Evolutionary conservation across 2,888 invertebrate species (phyloP).

Genomic region (Brassicogethes aeneus): DNA sequence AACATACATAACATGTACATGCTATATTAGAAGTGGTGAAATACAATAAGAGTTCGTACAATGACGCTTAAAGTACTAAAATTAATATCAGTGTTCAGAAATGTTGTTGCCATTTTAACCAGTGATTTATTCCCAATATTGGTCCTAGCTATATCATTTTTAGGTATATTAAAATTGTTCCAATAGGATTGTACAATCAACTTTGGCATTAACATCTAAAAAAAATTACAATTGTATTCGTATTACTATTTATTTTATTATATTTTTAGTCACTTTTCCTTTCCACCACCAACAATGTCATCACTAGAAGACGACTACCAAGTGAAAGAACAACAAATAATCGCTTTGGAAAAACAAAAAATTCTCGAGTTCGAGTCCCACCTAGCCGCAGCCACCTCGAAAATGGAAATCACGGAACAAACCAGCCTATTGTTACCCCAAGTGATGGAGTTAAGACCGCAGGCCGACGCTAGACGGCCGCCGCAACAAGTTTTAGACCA

Average conservation of each 20-base stretch:
- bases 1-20: too few relatives aligned
- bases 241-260: slow-evolving; percentile 5
- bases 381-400: slow-evolving; percentile 82
- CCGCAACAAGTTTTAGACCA: slow-evolving; percentile 70
- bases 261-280: slow-evolving; percentile 52
- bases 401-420: slow-evolving; percentile 82
- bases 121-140: too few relatives aligned
- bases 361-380: slow-evolving; percentile 87
- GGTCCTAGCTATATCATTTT: too few relatives aligned
- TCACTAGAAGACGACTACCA: slow-evolving; percentile 49
- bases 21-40: too few relatives aligned
- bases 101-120: too few relatives aligned
- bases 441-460: slow-evolving; percentile 78
- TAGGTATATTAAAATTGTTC: too few relatives aligned
- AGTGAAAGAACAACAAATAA: slow-evolving; percentile 58
- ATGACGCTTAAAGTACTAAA: too few relatives aligned
- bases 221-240: not conserved
- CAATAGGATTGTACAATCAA: too few relatives aligned
- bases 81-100: not conserved
- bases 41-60: too few relatives aligned
- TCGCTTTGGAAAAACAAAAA: slow-evolving; percentile 63
- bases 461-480: slow-evolving; percentile 74
- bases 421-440: slow-evolving; percentile 78
- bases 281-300: slow-evolving; percentile 61
- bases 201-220: not conserved